phyloP scores from a whole-genome alignment of 2,797 vertebrate genomes.

The Acrossocheilus wenchowensis region DNA sequence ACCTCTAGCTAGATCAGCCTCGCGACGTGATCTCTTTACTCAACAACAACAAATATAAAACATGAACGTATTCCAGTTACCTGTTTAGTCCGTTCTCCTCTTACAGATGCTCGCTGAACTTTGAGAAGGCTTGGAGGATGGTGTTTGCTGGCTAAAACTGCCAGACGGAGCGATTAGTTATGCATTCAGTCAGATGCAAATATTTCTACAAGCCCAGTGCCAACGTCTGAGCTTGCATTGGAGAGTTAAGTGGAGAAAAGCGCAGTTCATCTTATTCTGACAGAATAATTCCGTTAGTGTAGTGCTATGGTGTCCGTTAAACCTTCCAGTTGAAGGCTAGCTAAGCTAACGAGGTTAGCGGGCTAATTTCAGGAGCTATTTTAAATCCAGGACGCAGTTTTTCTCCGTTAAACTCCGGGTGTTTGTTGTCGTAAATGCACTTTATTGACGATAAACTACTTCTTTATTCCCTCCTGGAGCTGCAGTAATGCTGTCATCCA shows the following conservation, averaged over 20 bases:
- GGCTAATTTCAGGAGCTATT: constrained; percentile 65
- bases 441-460: constrained; percentile 4
- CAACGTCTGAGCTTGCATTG: not conserved
- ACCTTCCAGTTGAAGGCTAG: constrained; percentile 31
- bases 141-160: constrained; percentile 39
- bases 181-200: constrained; percentile 59
- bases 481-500: constrained; percentile 45
- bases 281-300: constrained; percentile 8
- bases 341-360: constrained; percentile 61
- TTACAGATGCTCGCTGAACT: constrained; percentile 30
- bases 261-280: constrained; percentile 7
- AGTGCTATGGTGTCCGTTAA: constrained; percentile 20
- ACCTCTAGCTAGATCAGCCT: not conserved
- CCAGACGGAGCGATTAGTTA: constrained; percentile 53
- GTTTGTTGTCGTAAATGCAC: constrained; percentile 26
- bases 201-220: constrained; percentile 42
- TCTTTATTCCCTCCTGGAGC: constrained; percentile 15
- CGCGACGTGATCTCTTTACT: not conserved
- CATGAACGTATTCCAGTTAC: constrained; percentile 27
- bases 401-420: constrained; percentile 60
- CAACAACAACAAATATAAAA: constrained; percentile 4
- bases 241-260: not conserved
- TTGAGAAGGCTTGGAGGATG: constrained; percentile 18
- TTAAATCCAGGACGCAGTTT: constrained; percentile 59
- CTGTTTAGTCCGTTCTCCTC: constrained; percentile 33